phyloP scores from a whole-genome alignment of 2,797 vertebrate species.

The Xenops minutus region DNA sequence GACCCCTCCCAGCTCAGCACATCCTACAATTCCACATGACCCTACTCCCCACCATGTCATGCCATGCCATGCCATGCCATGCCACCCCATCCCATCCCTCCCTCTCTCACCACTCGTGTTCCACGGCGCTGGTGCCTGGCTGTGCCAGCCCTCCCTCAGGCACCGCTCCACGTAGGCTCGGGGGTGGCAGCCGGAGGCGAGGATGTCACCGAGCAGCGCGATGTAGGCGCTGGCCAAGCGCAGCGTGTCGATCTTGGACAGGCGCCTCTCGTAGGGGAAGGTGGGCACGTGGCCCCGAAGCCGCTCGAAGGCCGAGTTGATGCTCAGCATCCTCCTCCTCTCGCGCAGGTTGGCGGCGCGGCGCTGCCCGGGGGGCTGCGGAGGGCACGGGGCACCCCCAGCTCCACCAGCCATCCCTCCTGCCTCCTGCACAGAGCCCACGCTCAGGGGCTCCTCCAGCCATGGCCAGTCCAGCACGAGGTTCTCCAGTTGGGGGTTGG shows the following conservation, averaged over 20 bases:
- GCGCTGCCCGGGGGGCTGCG: background rate
- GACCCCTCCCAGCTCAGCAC: background rate
- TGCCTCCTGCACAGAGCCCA: fast-evolving
- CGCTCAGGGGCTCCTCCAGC: constrained; percentile 59
- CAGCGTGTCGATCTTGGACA: constrained; percentile 85
- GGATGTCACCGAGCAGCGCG: constrained; percentile 81
- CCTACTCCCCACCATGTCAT: background rate
- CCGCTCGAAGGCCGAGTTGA: constrained; percentile 81
- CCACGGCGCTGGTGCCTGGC: constrained; percentile 78
- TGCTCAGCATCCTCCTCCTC: constrained; percentile 83
- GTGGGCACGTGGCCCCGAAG: constrained; percentile 82
- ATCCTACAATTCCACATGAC: background rate
- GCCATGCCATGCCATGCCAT: too few relatives aligned
- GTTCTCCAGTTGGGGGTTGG: constrained; percentile 61
- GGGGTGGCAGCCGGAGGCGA: constrained; percentile 80
- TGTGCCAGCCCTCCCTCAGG: constrained; percentile 78
- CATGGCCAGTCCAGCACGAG: constrained; percentile 65
- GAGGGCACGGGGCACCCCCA: fast-evolving
- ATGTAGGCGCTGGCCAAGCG: constrained; percentile 82
- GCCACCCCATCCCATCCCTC: fast-evolving
- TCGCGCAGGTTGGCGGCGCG: constrained; percentile 83
- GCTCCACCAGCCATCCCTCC: constrained; percentile 7
- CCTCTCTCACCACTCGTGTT: constrained; percentile 81
- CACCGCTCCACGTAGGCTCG: constrained; percentile 79
- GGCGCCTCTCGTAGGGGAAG: constrained; percentile 82